phyloP scores from a whole-genome alignment of 1,140 invertebrate genomes.

The Parasteatoda tepidariorum region DNA sequence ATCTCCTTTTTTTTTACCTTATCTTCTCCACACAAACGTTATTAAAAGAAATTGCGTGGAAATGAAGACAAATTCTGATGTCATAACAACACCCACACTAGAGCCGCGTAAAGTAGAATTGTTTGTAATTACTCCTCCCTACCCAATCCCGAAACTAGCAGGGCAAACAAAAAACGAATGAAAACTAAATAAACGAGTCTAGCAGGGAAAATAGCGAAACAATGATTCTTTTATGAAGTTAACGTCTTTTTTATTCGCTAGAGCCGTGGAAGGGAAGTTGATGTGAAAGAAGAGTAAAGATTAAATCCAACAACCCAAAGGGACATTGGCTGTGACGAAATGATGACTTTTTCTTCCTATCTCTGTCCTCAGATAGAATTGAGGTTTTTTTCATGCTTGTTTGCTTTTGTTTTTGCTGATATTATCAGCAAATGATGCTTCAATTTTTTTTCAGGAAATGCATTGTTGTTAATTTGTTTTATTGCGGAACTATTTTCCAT shows the following conservation, averaged over 20 bases:
- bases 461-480: no score
- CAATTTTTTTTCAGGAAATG: no score
- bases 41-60: conserved; percentile 4
- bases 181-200: not conserved
- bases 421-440: no score
- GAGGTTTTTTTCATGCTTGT: not conserved
- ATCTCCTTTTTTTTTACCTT: no score
- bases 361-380: not conserved
- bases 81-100: not conserved
- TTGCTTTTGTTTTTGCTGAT: no score
- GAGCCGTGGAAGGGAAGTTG: not conserved
- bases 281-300: not conserved
- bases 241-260: conserved; percentile 3
- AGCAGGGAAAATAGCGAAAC: not conserved
- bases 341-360: not conserved
- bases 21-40: not conserved
- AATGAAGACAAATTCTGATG: not conserved
- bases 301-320: not conserved
- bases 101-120: not conserved
- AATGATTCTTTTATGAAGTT: conserved; percentile 23
- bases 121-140: not conserved
- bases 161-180: not conserved
- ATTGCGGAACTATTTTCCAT: no score
- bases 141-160: not conserved
- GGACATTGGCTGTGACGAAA: not conserved